Base-by-base conservation (phyloP, 2,888 invertebrate genomes). In the Argyresthia goedartella region DNA sequence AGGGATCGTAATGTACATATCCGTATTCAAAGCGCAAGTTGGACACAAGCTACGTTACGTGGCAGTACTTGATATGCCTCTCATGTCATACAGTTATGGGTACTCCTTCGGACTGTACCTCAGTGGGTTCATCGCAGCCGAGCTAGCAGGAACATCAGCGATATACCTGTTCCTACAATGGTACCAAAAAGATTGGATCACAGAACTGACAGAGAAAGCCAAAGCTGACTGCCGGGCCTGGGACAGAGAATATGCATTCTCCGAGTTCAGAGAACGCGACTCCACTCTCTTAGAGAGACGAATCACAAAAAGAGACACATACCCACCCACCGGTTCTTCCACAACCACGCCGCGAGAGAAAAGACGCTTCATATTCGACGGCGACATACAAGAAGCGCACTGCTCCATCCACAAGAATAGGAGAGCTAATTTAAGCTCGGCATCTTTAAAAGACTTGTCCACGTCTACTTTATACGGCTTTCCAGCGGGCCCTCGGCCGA, bases 1-100 rank as follows among this genome's bases (percentile, higher is more conserved):
- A 61, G 96, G 95, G 49, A 90, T 96, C 75, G 95, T 96, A 67
- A 95, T 96, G 89, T 96, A 96, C 89, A 95, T 96, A 87, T 95
- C 96, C 53, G 92, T 95, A 67, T 93, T 96, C 75, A 96, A 96
- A 80, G 93, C 95, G 9, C 96, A 96, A 89, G 90, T 96, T 47
- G 95, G 95, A 46, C 92, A 93, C 67, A 96, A 96, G 78, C 87
- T 96, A 54, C 89, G 94, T 56, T 92, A 95, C 55, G 90, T 92
- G 69, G 93, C 95, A 15, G 89, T 92, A 51, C 90, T 93, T 55
- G 91, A 93, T 67, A 92, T 92, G 43, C 92, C 95, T 1, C 87
- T 92, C 52, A 95, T 96, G 88, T 93, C 92, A 54, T 95, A 95
- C 76, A 90, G 90, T 65, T 96, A 96, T 74, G 96, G 96, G 49